Conservation (phyloP, 2,797 vertebrate genomes). For the Muscicapa striata region DNA sequence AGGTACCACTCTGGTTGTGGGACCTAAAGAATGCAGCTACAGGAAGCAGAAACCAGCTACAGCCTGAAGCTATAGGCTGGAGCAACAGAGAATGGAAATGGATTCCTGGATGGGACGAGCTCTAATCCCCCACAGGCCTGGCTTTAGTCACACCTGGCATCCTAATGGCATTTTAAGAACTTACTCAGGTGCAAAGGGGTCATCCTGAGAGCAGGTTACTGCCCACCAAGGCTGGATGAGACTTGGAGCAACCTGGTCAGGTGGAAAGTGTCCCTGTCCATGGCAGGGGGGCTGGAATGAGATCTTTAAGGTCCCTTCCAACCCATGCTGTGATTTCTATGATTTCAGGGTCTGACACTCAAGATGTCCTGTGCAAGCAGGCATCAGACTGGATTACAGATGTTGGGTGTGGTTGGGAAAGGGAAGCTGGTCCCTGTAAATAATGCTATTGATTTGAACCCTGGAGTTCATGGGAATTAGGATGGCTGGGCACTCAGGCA, state of each 20-base stretch:
- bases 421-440: background rate
- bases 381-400: background rate
- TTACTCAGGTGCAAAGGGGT: background rate
- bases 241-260: background rate
- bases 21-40: background rate
- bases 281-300: background rate
- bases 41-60: background rate
- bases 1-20: rapidly evolving
- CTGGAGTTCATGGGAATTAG: background rate
- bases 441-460: background rate
- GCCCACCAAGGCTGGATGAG: background rate
- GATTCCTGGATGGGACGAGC: background rate
- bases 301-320: background rate
- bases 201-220: background rate
- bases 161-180: background rate
- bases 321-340: background rate
- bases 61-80: background rate
- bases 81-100: background rate
- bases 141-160: background rate
- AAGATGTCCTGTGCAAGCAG: background rate
- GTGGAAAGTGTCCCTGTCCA: background rate
- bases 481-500: background rate
- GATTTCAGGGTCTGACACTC: background rate
- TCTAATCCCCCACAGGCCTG: background rate
- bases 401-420: background rate